Base-by-base conservation (phyloP, 2,888 invertebrate species). In the Harmothoe impar region DNA sequence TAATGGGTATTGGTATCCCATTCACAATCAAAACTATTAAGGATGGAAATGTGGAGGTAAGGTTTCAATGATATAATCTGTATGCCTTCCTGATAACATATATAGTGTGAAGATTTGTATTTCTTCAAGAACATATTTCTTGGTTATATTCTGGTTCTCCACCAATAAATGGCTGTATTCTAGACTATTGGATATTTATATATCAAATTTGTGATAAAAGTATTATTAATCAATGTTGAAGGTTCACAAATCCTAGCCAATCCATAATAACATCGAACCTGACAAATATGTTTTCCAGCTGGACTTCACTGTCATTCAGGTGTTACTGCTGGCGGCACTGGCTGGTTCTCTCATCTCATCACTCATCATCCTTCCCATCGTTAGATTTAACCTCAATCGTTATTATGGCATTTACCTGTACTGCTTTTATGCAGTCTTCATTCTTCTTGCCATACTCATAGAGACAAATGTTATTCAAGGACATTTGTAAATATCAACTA, bases 321-420 rank as follows among this genome's bases (percentile, higher is more conserved):
- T 90, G 33, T 85, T 92, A 20, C 91, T 92, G 10, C 90, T 92
- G 56, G 81, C 43, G 15, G 86, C 81, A 7, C 77, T 92, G 29
- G 35, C 88, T 0, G 54, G 72, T 52, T 92, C 91, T 29, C 86
- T 92, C 62, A 0, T 91, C 51, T 91, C 90, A 31, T 96, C 96
- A 0, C 92, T 96, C 29, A 92, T 96, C 68, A 96, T 96, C 51
- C 94, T 97, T 33, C 95, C 96, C n/a, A 92, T 96, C 17, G 96
- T 96, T 7, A 95, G 95, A 29, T 97, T 97, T 93, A 92, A 94
- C 7, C 96, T 96, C 90, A 95, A 96, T 33, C 94, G 95, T n/a
- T 94, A 95, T 1, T 96, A 96, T 92, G 97, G 96, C 0, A 94
- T 95, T 77, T 95, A 96, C 85, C 95, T 97, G 35, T 95, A 96